Evolutionary conservation across 2,888 invertebrate species (phyloP), one percentile per base, ranked within the genome.

Genomic region (Spilosoma lubricipeda): DNA sequence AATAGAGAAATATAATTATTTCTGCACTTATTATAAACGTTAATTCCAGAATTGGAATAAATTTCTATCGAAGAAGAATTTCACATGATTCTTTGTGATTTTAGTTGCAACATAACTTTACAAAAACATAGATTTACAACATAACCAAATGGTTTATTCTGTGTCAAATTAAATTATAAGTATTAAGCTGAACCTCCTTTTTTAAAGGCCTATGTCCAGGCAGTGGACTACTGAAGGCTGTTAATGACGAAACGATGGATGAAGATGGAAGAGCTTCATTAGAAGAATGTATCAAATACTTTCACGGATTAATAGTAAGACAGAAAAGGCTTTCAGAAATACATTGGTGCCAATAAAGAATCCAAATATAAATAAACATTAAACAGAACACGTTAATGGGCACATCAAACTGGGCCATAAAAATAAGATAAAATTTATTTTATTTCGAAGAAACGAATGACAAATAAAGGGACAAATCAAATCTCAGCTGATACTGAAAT

Each of bases 321-420:
- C 5, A 5, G 0, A 30, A 63, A 59, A 27, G 27, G 15, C n/a
- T 59, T 27, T 27, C 13, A n/a, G 15, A n/a, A 30, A 63, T 30
- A 30, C 30, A 63, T 71, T 59, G 48, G 23, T 67, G 23, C 18
- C 30, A 67, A 67, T 45, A 67, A 72, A 56, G 59, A 67, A 59
- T 45, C 7, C n/a, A 67, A 67, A 72, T 45, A 67, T 72, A 66
- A 67, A 30, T 23, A 33, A 72, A 71, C 65, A 66, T 70, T 63
- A 52, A 65, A 67, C 67, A 72, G 45, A 67, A 45, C 56, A 27
- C 67, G 30, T 72, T 67, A 72, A 42, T 67, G 67, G 72, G 56
- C 42, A 71, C 72, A 72, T 72, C 72, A 72, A 72, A 67, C 39
- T 56, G 56, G 56, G 30, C 56, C 67, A 72, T 72, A 72, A 72